Percentiles rank a stretch among this genome's conserved stretches.
Evolutionary conservation across 2,888 invertebrate species (phyloP).

Genomic region (Eubasilissa splendida): DNA sequence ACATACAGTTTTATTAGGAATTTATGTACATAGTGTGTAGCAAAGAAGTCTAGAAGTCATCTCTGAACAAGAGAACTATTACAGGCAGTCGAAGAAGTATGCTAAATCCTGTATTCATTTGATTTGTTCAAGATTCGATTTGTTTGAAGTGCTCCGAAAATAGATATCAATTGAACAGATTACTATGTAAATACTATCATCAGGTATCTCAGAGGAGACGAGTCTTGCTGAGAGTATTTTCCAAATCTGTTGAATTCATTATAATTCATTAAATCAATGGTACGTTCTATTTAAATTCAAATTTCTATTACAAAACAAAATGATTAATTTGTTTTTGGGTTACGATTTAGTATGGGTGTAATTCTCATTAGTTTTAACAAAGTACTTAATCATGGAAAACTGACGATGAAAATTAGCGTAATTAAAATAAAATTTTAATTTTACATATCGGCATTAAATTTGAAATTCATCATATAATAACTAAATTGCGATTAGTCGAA

Average conservation of each 20-base stretch:
- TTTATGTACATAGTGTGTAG: too few species aligned
- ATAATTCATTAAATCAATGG: background rate
- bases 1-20: too few species aligned
- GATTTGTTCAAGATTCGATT: slow-evolving; percentile 5
- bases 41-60: too few species aligned
- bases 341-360: slow-evolving; percentile 53
- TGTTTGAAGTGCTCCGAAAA: background rate
- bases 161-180: background rate
- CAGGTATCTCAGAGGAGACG: background rate
- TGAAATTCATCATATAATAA: too few species aligned
- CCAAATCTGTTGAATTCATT: background rate
- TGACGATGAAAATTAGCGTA: too few species aligned
- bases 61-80: too few species aligned
- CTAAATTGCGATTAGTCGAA: too few species aligned
- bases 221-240: background rate
- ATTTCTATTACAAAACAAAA: background rate
- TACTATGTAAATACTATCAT: background rate
- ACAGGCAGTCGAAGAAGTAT: too few species aligned
- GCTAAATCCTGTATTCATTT: too few species aligned
- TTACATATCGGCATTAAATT: too few species aligned
- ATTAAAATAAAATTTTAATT: too few species aligned
- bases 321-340: slow-evolving; percentile 8
- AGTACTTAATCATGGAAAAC: too few species aligned
- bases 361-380: slow-evolving; percentile 32
- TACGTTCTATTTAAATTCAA: background rate